Conservation (phyloP, 2,888 invertebrate genomes). For the Drosophila kambysellisi region DNA sequence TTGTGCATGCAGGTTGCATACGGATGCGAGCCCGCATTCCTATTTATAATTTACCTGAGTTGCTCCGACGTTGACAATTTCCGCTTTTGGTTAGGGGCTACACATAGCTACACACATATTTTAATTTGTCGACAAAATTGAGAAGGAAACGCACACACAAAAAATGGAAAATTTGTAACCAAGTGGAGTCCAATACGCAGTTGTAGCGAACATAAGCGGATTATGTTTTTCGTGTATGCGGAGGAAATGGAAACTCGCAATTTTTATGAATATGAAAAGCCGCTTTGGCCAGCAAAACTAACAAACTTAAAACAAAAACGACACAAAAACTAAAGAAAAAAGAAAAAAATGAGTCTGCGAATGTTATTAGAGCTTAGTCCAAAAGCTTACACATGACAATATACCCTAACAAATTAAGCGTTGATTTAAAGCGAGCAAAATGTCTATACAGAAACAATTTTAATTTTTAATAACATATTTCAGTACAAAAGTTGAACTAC, state of each 20-base stretch:
- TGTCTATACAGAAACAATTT: neutral
- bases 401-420: slow-evolving; percentile 37
- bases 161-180: slow-evolving; percentile 35
- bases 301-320: slow-evolving; percentile 74
- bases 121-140: slow-evolving; percentile 69
- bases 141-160: slow-evolving; percentile 25
- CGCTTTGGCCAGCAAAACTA: slow-evolving; percentile 69
- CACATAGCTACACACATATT: slow-evolving; percentile 61
- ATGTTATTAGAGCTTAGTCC: slow-evolving; percentile 71
- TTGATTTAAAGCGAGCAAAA: neutral
- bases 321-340: slow-evolving; percentile 18
- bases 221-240: slow-evolving; percentile 62
- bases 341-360: slow-evolving; percentile 29
- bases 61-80: slow-evolving; percentile 65
- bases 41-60: slow-evolving; percentile 61
- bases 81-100: slow-evolving; percentile 51
- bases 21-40: slow-evolving; percentile 30
- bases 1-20: slow-evolving; percentile 51
- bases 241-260: slow-evolving; percentile 71
- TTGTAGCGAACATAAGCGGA: slow-evolving; percentile 67
- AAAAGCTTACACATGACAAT: slow-evolving; percentile 54
- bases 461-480: neutral
- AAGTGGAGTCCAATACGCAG: slow-evolving; percentile 63
- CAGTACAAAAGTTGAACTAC: neutral
- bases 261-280: slow-evolving; percentile 79